Conservation (phyloP, 2,888 invertebrate species). For the Amphipoea lucens region DNA sequence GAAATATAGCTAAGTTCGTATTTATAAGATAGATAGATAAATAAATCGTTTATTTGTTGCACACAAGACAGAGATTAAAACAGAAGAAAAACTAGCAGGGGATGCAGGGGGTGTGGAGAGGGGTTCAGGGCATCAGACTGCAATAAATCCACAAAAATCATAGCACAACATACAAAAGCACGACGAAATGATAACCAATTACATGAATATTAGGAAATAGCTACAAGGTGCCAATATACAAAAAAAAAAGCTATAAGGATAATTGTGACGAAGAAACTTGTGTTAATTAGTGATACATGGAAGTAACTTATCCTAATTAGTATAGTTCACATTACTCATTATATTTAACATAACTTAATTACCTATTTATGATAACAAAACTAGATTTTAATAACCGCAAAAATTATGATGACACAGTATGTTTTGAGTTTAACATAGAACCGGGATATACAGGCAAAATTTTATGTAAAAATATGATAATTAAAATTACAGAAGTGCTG, state of each 20-base stretch:
- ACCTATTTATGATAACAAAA: background rate
- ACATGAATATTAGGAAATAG: background rate
- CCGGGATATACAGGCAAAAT: background rate
- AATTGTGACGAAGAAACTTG: constrained; percentile 20
- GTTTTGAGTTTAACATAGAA: background rate
- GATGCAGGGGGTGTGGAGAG: too few relatives aligned
- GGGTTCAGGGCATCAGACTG: too few relatives aligned
- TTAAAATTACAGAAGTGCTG: background rate
- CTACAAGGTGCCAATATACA: too few relatives aligned
- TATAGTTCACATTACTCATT: constrained; percentile 15
- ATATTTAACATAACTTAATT: background rate
- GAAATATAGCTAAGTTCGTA: background rate
- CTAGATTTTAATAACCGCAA: background rate
- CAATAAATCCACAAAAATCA: background rate
- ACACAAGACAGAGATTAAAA: background rate
- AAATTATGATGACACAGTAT: background rate
- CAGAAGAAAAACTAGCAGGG: too few relatives aligned
- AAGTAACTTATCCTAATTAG: constrained; percentile 22
- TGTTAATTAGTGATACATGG: constrained; percentile 22
- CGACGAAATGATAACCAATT: background rate
- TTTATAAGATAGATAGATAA: background rate
- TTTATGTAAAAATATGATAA: background rate
- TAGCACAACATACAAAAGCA: background rate
- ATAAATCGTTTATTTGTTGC: background rate
- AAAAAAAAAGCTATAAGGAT: background rate